Percentiles rank a stretch among this genome's conserved stretches.
phyloP scores from a whole-genome alignment of 2,797 vertebrate genomes.

The Semotilus atromaculatus region DNA sequence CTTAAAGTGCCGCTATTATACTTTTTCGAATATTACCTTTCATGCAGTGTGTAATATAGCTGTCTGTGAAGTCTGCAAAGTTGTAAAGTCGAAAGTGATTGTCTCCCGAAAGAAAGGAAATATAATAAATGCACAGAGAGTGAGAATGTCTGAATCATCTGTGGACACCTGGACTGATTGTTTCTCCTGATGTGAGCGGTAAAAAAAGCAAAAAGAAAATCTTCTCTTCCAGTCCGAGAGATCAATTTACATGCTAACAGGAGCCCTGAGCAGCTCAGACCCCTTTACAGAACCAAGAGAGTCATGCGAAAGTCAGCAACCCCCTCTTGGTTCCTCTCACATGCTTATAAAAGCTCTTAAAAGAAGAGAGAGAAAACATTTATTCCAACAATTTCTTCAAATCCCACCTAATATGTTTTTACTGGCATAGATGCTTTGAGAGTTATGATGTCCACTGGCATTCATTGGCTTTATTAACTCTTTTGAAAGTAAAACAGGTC shows the following conservation, averaged over 20 bases:
- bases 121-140: neutral
- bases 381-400: slow-evolving; percentile 48
- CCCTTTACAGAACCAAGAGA: slow-evolving; percentile 41
- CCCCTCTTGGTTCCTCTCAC: slow-evolving; percentile 34
- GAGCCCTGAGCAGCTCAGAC: slow-evolving; percentile 7
- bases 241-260: slow-evolving; percentile 9
- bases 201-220: slow-evolving; percentile 35
- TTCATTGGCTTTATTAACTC: slow-evolving; percentile 37
- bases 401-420: slow-evolving; percentile 34
- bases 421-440: slow-evolving; percentile 30
- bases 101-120: neutral
- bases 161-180: slow-evolving; percentile 53
- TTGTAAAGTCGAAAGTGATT: too few species aligned
- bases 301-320: slow-evolving; percentile 22
- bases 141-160: slow-evolving; percentile 15
- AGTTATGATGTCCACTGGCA: slow-evolving; percentile 22
- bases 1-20: too few species aligned
- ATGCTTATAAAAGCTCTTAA: slow-evolving; percentile 40
- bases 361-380: slow-evolving; percentile 47
- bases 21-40: too few species aligned
- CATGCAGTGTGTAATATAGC: too few species aligned
- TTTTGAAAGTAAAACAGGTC: slow-evolving; percentile 25
- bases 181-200: slow-evolving; percentile 44
- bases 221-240: slow-evolving; percentile 25
- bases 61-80: too few species aligned